Conservation (phyloP, 2,888 invertebrate species). For the Cheiracanthium punctorium region DNA sequence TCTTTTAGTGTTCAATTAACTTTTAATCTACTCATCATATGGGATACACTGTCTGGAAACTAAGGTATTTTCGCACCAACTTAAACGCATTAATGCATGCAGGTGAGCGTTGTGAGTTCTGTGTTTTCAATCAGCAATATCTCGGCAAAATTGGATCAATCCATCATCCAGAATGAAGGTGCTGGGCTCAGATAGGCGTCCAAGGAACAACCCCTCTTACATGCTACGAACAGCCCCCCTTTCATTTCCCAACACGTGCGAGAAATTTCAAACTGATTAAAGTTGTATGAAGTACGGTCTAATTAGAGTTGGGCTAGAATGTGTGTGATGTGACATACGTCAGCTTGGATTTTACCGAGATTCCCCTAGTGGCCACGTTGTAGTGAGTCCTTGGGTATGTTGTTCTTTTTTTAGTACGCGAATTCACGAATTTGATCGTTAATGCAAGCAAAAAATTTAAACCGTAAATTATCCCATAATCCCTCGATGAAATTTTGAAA, state of each 20-base stretch:
- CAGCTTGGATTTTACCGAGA: neutral
- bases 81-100: neutral
- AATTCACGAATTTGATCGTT: no score
- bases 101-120: neutral
- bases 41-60: no score
- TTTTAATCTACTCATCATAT: no score
- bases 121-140: neutral
- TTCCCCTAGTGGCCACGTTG: neutral
- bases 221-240: neutral
- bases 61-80: neutral
- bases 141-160: neutral
- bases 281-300: conserved; percentile 8
- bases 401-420: no score
- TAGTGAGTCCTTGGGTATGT: neutral
- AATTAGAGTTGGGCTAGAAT: neutral
- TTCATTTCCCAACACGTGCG: neutral
- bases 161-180: neutral
- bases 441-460: no score
- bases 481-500: no score
- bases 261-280: conserved; percentile 8
- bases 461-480: no score
- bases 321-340: neutral
- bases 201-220: neutral
- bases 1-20: no score
- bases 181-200: neutral